Percentiles rank a stretch among this genome's conserved stretches.
Conservation (phyloP, 2,113 vertebrate species). For the Hymenochirus boettgeri region DNA sequence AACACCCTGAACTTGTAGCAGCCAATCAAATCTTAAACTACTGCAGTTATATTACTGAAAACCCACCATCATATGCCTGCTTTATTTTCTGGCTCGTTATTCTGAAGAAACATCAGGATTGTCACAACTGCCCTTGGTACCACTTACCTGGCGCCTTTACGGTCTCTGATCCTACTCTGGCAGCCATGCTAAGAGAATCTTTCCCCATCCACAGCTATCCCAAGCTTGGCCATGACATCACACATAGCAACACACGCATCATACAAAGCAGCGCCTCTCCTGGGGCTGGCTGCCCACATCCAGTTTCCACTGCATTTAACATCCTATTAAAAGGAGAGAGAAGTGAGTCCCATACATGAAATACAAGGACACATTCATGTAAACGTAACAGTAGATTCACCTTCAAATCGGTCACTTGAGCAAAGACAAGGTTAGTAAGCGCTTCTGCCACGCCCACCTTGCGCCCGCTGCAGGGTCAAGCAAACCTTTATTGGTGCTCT, state of each 20-base stretch:
- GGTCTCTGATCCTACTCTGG: constrained; percentile 71
- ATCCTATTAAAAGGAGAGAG: constrained; percentile 64
- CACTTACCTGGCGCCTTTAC: constrained; percentile 82
- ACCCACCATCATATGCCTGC: too few species aligned
- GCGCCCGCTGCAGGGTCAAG: constrained; percentile 75
- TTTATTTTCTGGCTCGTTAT: too few species aligned
- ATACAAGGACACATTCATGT: too few species aligned
- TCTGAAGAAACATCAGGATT: too few species aligned
- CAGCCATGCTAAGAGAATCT: constrained; percentile 92
- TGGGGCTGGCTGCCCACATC: constrained; percentile 90
- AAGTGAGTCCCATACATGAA: too few species aligned
- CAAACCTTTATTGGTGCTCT: constrained; percentile 90
- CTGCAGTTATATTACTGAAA: too few species aligned
- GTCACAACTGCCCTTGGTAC: too few species aligned
- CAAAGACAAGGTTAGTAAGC: constrained; percentile 87
- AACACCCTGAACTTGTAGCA: too few species aligned
- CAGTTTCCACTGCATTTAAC: constrained; percentile 91
- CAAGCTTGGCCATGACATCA: constrained; percentile 73
- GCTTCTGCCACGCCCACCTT: constrained; percentile 84
- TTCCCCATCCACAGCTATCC: constrained; percentile 88
- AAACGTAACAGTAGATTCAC: too few species aligned
- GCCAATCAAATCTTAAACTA: too few species aligned
- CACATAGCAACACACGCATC: constrained; percentile 85
- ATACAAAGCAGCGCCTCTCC: constrained; percentile 74
- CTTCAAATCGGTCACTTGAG: constrained; percentile 72